A percentile compares a stretch with the other conserved stretches of the same genome.
Conservation (phyloP, 2,797 vertebrate species). For the Microctenopoma lineatum region DNA sequence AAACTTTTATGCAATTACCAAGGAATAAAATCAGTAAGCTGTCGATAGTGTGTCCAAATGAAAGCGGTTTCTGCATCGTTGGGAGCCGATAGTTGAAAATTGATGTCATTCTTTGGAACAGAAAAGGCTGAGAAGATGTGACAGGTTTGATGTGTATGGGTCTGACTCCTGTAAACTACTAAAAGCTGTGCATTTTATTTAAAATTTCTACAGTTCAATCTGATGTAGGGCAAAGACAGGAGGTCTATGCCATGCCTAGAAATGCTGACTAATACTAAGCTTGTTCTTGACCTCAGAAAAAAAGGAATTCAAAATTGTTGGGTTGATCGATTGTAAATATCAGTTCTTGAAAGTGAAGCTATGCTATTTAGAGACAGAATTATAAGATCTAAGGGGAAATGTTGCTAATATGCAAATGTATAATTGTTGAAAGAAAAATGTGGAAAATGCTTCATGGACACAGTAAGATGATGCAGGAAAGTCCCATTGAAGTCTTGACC, state of each 20-base stretch:
- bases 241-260: background rate
- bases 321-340: background rate
- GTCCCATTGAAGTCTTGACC: background rate
- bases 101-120: constrained; percentile 5
- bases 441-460: constrained; percentile 7
- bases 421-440: background rate
- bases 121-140: constrained; percentile 8
- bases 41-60: background rate
- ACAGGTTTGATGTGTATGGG: background rate
- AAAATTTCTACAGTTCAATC: background rate
- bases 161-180: background rate
- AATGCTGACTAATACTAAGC: background rate
- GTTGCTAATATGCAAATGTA: constrained; percentile 1
- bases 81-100: background rate
- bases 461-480: background rate
- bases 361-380: background rate
- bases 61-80: constrained; percentile 3
- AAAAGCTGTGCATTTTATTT: background rate
- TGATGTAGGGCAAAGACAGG: background rate
- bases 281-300: background rate
- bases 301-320: background rate
- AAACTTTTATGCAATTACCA: constrained; percentile 14
- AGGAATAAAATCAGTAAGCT: constrained; percentile 2
- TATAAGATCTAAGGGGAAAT: background rate
- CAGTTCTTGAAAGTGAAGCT: background rate